These are phyloP conservation scores for Lutjanus argentimaculatus DNA, from an alignment of 2,797 vertebrate species.

Conservation along the genomic window DNA sequence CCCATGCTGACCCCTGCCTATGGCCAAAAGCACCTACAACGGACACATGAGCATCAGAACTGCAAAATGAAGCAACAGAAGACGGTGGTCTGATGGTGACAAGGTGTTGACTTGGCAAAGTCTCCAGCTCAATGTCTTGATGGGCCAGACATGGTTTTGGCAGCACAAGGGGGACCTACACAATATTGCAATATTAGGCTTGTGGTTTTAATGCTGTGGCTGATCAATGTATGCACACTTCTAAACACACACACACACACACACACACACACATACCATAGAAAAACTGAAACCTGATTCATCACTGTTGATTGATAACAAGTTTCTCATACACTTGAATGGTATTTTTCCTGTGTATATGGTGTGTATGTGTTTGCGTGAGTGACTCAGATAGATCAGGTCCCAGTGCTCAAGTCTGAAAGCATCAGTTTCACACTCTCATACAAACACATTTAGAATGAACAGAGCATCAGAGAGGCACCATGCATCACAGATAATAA, in stretches of 20 bases:
- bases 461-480: constrained; percentile 36
- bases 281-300: neutral
- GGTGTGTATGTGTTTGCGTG: constrained; percentile 2
- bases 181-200: too few species aligned
- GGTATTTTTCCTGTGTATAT: constrained; percentile 13
- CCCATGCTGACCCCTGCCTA: too few species aligned
- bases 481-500: constrained; percentile 56
- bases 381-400: constrained; percentile 16
- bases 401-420: constrained; percentile 1
- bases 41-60: too few species aligned
- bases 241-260: neutral
- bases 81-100: too few species aligned
- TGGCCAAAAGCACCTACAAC: too few species aligned
- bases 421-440: constrained; percentile 21
- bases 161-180: too few species aligned
- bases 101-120: too few species aligned
- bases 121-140: too few species aligned
- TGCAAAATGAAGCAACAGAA: too few species aligned
- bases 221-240: neutral
- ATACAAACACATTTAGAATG: constrained; percentile 35
- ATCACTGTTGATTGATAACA: constrained; percentile 40
- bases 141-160: too few species aligned
- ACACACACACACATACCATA: neutral
- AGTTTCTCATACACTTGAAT: constrained; percentile 1
- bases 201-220: too few species aligned